A percentile compares a stretch with the other conserved stretches of the same genome.
phyloP scores from a whole-genome alignment of 2,888 invertebrate genomes.

The Cerastis leucographa region DNA sequence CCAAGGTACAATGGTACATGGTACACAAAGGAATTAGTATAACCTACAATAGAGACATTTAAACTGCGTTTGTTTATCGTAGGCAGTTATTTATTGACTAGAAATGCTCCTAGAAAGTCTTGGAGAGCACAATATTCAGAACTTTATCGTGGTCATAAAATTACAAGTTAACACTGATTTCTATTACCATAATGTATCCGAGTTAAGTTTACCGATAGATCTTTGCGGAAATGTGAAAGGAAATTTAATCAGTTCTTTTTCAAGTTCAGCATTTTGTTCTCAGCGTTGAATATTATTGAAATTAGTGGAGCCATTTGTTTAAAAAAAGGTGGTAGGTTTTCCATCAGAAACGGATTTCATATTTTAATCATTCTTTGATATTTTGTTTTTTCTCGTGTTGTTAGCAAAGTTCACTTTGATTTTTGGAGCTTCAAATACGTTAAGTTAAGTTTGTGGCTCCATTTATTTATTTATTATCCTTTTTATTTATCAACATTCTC shows the following conservation, averaged over 20 bases:
- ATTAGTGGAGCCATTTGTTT: neutral
- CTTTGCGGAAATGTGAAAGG: slow-evolving; percentile 6
- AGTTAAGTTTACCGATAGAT: slow-evolving; percentile 27
- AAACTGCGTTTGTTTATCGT: slow-evolving; percentile 50
- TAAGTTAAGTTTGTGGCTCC: rapidly evolving
- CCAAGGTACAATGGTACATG: slow-evolving; percentile 21
- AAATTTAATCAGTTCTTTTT: slow-evolving; percentile 13
- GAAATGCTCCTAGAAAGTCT: slow-evolving; percentile 54
- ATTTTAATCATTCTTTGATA: neutral
- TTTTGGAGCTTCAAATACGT: neutral
- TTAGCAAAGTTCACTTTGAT: neutral
- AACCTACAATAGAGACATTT: slow-evolving; percentile 56
- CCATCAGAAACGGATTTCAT: neutral
- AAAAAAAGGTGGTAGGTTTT: slow-evolving; percentile 9
- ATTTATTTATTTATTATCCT: too few species aligned
- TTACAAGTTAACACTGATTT: slow-evolving; percentile 52
- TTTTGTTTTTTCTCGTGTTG: neutral
- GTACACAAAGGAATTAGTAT: slow-evolving; percentile 57
- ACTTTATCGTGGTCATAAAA: slow-evolving; percentile 51
- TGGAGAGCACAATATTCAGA: slow-evolving; percentile 22
- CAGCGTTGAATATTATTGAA: slow-evolving; percentile 2
- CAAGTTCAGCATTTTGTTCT: neutral
- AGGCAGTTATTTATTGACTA: slow-evolving; percentile 50
- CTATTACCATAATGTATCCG: slow-evolving; percentile 37
- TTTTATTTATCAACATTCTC: too few species aligned